Evolutionary conservation across 2,113 vertebrate species (phyloP), one percentile per base, ranked within the genome.

Genomic region (Emberiza fucata): DNA sequence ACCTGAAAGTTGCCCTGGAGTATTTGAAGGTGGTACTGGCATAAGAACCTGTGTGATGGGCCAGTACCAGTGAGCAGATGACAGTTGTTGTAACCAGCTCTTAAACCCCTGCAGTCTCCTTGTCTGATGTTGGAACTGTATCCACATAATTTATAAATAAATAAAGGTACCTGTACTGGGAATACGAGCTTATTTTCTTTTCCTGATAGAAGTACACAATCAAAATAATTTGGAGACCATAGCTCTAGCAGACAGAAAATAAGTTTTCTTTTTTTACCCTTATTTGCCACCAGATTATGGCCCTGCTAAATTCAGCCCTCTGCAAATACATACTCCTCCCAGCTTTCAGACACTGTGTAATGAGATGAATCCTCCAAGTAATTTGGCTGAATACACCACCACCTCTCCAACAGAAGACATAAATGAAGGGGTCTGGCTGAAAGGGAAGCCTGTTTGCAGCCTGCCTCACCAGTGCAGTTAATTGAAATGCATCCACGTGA

Each of bases 131-230:
- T 47, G 12, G 29, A 61, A 47, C 42, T 54, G 28, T 5, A 7
- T 4, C 6, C 45, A 33, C 7, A 11, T 66, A 42, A 71, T 15
- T 76, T 51, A 71, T 61, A 83, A 61, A 47, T 33, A 54, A 87
- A 63, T 65, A 85, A 79, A 51, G 37, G 27, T 18, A 44, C 19
- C 6, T 37, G 4, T 31, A 18, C 2, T 56, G 24, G 22, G n/a
- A 8, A 13, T 35, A 53, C 0, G 0, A 6, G 1, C 60, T 77
- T 14, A 56, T 39, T 57, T 81, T 53, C 19, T 20, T 54, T 54
- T 20, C 18, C 19, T 59, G 16, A 11, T 79, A 53, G 44, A 47
- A 25, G 14, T 71, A n/a, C 2, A 0, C 5, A 5, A 18, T 79
- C 18, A 68, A 35, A 93, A 60, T 21, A 77, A 31, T 83, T 86